These are phyloP conservation scores for Tragelaphus imberbis DNA, from an alignment of 2,113 vertebrate genomes.

Conservation along the genomic window DNA sequence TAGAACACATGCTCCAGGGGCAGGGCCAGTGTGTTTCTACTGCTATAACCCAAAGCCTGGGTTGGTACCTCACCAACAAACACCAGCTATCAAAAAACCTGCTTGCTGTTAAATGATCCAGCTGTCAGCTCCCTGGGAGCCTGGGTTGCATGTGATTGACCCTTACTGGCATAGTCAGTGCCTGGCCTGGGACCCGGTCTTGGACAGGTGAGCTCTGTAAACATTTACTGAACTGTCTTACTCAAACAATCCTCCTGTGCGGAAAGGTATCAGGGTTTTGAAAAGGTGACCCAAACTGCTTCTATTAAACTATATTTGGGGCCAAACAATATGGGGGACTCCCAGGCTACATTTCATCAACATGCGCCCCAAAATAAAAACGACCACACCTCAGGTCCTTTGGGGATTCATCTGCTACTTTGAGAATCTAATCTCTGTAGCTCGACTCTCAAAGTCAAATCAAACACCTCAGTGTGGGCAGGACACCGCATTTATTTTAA, in stretches of 20 bases:
- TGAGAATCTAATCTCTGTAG: slow-evolving; percentile 46
- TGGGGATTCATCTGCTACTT: slow-evolving; percentile 21
- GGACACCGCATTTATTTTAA: slow-evolving; percentile 65
- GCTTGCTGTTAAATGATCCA: not conserved
- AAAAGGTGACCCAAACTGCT: not conserved
- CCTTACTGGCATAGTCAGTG: not conserved
- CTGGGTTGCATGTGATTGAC: not conserved
- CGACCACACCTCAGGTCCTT: slow-evolving; percentile 42
- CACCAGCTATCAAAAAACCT: not conserved
- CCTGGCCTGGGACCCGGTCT: not conserved
- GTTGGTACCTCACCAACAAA: not conserved
- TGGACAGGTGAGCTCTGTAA: not conserved
- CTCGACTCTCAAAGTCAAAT: slow-evolving; percentile 60
- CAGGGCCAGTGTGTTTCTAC: not conserved
- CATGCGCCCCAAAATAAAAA: slow-evolving; percentile 35
- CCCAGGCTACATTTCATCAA: slow-evolving; percentile 3
- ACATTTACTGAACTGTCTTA: not conserved
- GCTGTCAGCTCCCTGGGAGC: not conserved
- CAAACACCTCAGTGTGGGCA: not conserved
- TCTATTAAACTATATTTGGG: slow-evolving; percentile 41
- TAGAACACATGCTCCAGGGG: not conserved
- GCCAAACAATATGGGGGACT: slow-evolving; percentile 40
- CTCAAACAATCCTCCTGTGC: not conserved
- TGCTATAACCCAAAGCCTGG: not conserved
- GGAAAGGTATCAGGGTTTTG: not conserved